Evolutionary conservation across 35 echinoderm and acorn worm genomes (phyloP), one percentile per base, ranked within the genome.

Genomic region (Heliocidaris tuberculata): DNA sequence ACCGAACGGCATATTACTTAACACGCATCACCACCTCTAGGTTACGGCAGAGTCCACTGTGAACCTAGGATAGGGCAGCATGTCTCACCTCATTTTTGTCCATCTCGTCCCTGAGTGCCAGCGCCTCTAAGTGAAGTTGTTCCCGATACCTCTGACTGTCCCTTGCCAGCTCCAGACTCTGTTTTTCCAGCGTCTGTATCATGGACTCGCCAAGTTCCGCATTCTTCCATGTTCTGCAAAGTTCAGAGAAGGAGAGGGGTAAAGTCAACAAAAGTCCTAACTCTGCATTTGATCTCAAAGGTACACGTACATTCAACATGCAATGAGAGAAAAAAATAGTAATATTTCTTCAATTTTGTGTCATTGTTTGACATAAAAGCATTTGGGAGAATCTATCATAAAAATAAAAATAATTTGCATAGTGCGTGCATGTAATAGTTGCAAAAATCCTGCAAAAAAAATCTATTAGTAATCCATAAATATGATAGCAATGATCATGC

Each of bases 181-280:
- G 98, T 96, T 97, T 96, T 54, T 99, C 98, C 60, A 99, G 85
- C 1, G 98, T 99, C 94, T 99, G 98, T 16, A 99, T 99, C 98
- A 99, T 99, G 29, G 95, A 96, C 52, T 99, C 98, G 17, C 98
- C 98, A 21, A 99, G 94, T 59, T 99, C 96, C 17, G 98, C 98
- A 97, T 99, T 99, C 94, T 96, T 99, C 98, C 98, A 99, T 92
- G 98, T 99, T 95, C 98, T 99, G 94, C 92, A 85, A 65, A 60
- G 91, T 32, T 48, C 50, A 59, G 50, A 48, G 50, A 90, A 95
- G 59, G 60, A 71, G 60, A 95, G 86, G 90, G 31, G 31, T 31
- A 92, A 47, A 88, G 30, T 31, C 86, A 90, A 95, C 17, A 78
- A 78, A 24, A 30, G n/a, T 48, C 30, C 30, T 50, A 93, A 59